Base-by-base conservation (phyloP, 1,140 invertebrate species). In the Triops longicaudatus region DNA sequence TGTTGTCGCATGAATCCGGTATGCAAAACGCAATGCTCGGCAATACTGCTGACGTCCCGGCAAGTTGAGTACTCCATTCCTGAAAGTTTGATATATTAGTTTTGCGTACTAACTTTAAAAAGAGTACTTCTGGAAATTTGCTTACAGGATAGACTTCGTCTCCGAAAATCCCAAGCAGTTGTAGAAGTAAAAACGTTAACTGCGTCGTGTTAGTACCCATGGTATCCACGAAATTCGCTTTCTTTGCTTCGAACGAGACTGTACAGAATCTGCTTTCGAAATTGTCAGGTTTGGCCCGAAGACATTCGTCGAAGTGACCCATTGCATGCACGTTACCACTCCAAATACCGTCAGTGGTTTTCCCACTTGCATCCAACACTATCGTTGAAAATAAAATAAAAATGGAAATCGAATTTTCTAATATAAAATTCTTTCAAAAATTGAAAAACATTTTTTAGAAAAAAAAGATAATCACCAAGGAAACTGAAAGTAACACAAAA, bases 21-120 rank as follows among this genome's bases (percentile, higher is more conserved):
- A 78, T n/a, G 63, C 77, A 78, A 41, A 78, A 71, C 17, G 43
- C 73, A 3, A 78, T 41, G 31, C 73, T 75, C 1, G 77, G 73
- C 17, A 77, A 42, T 11, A 22, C 17, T 63, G 10, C 50, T 17
- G 50, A 63, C 50, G 22, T n/a, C 6, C 50, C 50, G 5, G 50
- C 6, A 17, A 63, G 50, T 63, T 22, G 17, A 5, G 50, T 63
- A 22, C 17, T 63, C 50, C 50, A 63, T n/a, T 63, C 50, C 50
- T 63, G 3, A 22, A 63, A 63, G 6, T 12, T 17, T 63, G 50
- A 63, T 63, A 12, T 63, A n/a, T n/a, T 63, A n/a, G 50, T 63
- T 63, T 63, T 63, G 22, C 0, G 10, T 63, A 1, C 17, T 63
- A 63, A 63, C 14, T 22, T 63, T 1, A 44, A 44, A 63, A 22